phyloP scores from a whole-genome alignment of 2,113 vertebrate genomes.

The Piaya cayana region DNA sequence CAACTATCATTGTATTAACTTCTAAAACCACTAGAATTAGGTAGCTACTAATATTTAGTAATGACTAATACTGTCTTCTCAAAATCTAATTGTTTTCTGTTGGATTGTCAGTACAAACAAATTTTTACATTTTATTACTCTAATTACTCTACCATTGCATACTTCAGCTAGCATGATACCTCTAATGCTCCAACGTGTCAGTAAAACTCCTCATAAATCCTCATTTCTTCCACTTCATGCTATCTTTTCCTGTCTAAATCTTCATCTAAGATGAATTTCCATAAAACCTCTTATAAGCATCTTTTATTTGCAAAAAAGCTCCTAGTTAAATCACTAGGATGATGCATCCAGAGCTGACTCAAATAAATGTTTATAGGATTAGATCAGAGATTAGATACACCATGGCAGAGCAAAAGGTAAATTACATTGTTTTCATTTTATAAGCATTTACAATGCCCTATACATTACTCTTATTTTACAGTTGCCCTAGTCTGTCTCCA shows the following conservation, averaged over 20 bases:
- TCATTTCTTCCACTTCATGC: background rate
- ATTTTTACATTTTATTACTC: background rate
- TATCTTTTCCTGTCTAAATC: background rate
- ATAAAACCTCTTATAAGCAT: background rate
- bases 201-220: background rate
- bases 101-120: background rate
- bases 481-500: background rate
- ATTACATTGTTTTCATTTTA: background rate
- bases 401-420: background rate
- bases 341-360: background rate
- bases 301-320: background rate
- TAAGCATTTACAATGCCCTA: background rate
- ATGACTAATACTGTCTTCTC: background rate
- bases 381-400: background rate
- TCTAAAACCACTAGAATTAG: background rate
- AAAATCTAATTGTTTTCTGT: background rate
- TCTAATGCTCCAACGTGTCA: background rate
- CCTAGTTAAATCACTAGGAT: background rate
- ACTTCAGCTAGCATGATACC: background rate
- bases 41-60: background rate
- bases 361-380: background rate
- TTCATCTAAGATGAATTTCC: background rate
- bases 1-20: background rate
- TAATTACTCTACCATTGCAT: background rate
- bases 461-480: background rate